phyloP scores from a whole-genome alignment of 1,140 invertebrate genomes.

The Atta cephalotes region DNA sequence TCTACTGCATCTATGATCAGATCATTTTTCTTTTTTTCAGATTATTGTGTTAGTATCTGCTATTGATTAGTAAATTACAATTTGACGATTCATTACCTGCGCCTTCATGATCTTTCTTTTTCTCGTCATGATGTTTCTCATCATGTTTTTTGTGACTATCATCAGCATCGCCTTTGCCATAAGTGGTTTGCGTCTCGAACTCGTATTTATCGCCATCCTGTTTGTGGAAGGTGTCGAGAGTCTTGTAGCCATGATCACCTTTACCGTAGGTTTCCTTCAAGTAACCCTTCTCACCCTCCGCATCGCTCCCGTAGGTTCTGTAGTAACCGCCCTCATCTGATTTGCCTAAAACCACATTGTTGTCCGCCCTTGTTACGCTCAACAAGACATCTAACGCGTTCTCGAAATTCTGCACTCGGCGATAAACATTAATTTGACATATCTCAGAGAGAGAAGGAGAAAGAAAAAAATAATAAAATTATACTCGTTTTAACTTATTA shows the following conservation, averaged over 20 bases:
- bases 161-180: conserved; percentile 84
- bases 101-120: conserved; percentile 81
- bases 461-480: neutral
- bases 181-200: conserved; percentile 89
- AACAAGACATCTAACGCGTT: conserved; percentile 41
- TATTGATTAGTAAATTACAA: neutral
- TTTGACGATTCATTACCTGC: conserved; percentile 77
- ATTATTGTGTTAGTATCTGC: neutral
- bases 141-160: conserved; percentile 81
- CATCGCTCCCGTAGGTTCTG: conserved; percentile 85
- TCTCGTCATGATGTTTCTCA: conserved; percentile 74
- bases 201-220: conserved; percentile 90
- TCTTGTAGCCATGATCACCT: conserved; percentile 90
- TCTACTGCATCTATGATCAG: neutral
- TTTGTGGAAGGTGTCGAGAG: conserved; percentile 90
- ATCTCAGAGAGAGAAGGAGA: neutral
- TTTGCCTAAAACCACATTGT: conserved; percentile 81
- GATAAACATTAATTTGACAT: conserved; percentile 28
- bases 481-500: neutral
- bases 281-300: conserved; percentile 89
- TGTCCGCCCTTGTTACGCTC: conserved; percentile 64
- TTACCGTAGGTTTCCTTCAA: conserved; percentile 88
- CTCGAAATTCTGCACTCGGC: conserved; percentile 1
- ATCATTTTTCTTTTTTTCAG: neutral
- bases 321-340: conserved; percentile 83